Percentiles rank a stretch among this genome's conserved stretches.
Evolutionary conservation across 2,888 invertebrate species (phyloP).

Genomic region (Heteropelma amictum): DNA sequence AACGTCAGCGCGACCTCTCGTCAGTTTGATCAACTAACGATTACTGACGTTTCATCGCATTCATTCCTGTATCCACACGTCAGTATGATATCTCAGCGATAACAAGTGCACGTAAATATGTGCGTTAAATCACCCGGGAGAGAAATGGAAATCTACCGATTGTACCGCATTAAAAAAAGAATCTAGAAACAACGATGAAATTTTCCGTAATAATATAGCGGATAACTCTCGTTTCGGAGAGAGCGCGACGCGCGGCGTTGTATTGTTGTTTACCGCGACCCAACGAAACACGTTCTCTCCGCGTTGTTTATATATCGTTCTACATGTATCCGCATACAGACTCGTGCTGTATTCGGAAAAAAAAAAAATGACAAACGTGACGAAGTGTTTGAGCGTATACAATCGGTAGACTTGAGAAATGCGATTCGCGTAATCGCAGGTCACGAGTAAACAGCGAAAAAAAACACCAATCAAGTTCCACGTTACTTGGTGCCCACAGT

Average conservation of each 20-base stretch:
- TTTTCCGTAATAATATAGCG: background rate
- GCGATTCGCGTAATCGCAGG: background rate
- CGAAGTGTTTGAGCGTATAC: too few relatives aligned
- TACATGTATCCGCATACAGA: background rate
- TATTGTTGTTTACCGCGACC: too few relatives aligned
- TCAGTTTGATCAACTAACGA: background rate
- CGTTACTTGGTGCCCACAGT: background rate
- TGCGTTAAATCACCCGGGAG: constrained; percentile 13
- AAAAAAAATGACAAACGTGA: too few relatives aligned
- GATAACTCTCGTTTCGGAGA: background rate
- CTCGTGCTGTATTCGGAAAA: background rate
- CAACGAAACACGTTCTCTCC: too few relatives aligned
- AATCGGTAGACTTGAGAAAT: background rate
- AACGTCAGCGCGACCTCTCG: background rate
- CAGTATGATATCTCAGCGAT: constrained; percentile 10
- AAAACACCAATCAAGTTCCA: constrained; percentile 12
- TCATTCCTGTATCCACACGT: background rate
- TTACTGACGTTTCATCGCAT: constrained; percentile 18
- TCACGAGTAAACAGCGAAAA: background rate
- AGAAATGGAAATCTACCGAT: constrained; percentile 46
- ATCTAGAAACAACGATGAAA: background rate
- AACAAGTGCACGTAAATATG: background rate
- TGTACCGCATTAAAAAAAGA: background rate
- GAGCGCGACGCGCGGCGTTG: too few relatives aligned
- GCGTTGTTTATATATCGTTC: too few relatives aligned